Percentiles rank a stretch among this genome's conserved stretches.
These are phyloP conservation scores for Hormiphora californensis DNA, from an alignment of 37 sponge, comb jelly and placozoan genomes.

Conservation along the genomic window DNA sequence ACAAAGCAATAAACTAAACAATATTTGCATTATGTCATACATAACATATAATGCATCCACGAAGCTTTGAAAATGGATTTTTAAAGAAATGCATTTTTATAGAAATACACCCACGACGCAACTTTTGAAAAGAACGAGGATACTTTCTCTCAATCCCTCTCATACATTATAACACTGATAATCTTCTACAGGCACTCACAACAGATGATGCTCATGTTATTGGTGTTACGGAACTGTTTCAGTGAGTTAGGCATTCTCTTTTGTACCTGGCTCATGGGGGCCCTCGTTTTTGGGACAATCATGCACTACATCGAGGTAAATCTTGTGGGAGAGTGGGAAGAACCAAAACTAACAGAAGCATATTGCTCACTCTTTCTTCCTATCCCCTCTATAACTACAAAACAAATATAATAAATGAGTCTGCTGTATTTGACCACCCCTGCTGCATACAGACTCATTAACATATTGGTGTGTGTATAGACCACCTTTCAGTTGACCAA, in stretches of 20 bases:
- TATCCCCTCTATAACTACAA: no score
- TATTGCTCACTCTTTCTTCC: no score
- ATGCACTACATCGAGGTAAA: constrained; percentile 52
- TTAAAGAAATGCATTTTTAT: neutral
- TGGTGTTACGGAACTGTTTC: constrained; percentile 27
- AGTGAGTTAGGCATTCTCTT: constrained; percentile 43
- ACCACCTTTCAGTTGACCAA: no score
- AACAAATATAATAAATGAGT: no score
- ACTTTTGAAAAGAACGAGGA: neutral
- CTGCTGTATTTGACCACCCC: no score
- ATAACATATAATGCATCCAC: neutral
- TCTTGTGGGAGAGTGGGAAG: no score
- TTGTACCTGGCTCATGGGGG: constrained; percentile 48
- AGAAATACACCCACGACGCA: neutral
- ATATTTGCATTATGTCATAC: no score
- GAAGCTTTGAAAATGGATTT: neutral
- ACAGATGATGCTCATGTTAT: constrained; percentile 48
- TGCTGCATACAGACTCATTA: no score
- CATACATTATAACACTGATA: neutral
- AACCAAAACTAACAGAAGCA: no score
- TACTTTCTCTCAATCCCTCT: neutral
- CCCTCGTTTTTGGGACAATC: constrained; percentile 27
- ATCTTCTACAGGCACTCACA: constrained; percentile 8
- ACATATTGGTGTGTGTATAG: no score
- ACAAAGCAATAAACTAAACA: no score